Evolutionary conservation across 92 coral and sea anemone genomes (phyloP), one percentile per base, ranked within the genome.

Genomic region (Galaxea fascicularis): DNA sequence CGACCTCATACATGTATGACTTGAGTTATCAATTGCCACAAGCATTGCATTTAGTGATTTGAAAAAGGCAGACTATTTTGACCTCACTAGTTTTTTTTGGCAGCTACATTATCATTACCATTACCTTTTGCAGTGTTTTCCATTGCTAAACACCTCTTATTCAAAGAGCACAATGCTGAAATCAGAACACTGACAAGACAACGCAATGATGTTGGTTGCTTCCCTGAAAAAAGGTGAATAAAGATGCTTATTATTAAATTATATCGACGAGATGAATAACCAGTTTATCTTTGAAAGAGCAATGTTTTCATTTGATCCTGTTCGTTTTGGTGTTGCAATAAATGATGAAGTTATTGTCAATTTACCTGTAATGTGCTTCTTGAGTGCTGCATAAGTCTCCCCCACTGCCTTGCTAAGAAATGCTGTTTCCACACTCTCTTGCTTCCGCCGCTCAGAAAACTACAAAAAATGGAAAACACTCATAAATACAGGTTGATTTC

Each of bases 391-490:
- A 65, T 90, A 91, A 0, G 96, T 84, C 56, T 96, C 99, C 47
- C 93, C 86, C 14, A 95, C 99, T 67, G 99, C 91, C 65, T 95
- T 95, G 84, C 95, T 93, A 0, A 96, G 95, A 66, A 93, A 93
- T 21, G 97, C 76, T 57, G 99, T 96, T 74, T 96, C 98, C 1
- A 96, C 99, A 82, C 96, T 96, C 73, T 96, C 99, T 84, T 96
- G 99, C 72, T 96, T 92, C 12, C 99, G 97, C 22, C 99, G 94
- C 64, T 96, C 99, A 62, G 93, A 95, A 79, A 92, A 96, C 99
- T 96, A 69, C 11, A 66, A 51, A 78, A 66, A 72, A 88, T 51
- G 35, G 21, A 46, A 66, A 70, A 51, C 20, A 41, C 58, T 22
- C 21, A 15, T 27, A 16, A 11, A 47, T n/a, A 44, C 16, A 22